phyloP scores from a whole-genome alignment of 2,888 invertebrate genomes.

The Megalurothrips usitatus region DNA sequence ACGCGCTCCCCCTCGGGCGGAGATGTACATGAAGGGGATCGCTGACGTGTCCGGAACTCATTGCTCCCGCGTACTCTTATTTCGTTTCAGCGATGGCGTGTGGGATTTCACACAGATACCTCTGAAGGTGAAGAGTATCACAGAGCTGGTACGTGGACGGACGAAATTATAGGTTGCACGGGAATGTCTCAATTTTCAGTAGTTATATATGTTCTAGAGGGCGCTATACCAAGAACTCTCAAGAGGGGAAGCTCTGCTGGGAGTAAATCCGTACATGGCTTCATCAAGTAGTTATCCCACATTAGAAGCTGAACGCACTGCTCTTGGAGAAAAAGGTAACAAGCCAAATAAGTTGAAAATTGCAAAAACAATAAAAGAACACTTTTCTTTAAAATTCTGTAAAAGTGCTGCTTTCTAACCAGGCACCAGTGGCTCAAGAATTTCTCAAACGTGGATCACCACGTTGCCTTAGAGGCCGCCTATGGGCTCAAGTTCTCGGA shows the following conservation, averaged over 20 bases:
- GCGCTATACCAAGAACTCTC: conserved; percentile 66
- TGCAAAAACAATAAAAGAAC: neutral
- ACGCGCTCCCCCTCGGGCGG: too few relatives aligned
- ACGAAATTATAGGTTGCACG: neutral
- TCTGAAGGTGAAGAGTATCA: conserved; percentile 75
- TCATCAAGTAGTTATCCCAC: conserved; percentile 54
- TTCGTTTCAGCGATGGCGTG: conserved; percentile 59
- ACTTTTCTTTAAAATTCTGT: neutral
- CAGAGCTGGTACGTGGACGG: conserved; percentile 65
- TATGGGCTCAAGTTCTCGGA: conserved; percentile 85
- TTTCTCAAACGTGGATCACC: conserved; percentile 83
- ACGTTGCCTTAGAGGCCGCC: conserved; percentile 66
- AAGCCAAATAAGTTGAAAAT: neutral
- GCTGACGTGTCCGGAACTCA: too few relatives aligned
- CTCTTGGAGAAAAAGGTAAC: conserved; percentile 62
- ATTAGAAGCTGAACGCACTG: conserved; percentile 64
- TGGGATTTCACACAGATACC: conserved; percentile 87
- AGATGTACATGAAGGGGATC: too few relatives aligned
- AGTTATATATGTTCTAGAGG: conserved; percentile 52
- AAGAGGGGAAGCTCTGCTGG: conserved; percentile 71
- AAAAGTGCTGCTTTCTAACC: conserved; percentile 65
- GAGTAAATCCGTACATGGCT: conserved; percentile 60
- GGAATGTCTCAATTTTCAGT: conserved; percentile 24
- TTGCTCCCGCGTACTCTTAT: neutral
- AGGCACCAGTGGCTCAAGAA: conserved; percentile 86